phyloP scores from a whole-genome alignment of 1,140 invertebrate genomes.

The Drosophila nannoptera region DNA sequence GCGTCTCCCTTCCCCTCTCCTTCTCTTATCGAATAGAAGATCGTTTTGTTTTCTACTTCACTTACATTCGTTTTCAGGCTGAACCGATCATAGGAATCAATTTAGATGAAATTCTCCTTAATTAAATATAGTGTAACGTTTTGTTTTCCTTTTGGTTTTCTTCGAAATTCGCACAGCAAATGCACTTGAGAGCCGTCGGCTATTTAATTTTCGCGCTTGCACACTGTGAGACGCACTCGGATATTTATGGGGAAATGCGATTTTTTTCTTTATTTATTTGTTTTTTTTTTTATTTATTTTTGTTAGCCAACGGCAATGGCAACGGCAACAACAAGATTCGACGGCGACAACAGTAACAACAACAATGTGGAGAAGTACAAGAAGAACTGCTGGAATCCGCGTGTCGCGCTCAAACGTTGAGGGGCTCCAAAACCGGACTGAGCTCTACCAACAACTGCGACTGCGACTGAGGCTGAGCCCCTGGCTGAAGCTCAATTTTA shows the following conservation, averaged over 20 bases:
- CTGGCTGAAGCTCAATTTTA: constrained; percentile 37
- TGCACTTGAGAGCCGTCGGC: constrained; percentile 37
- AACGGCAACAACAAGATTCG: constrained; percentile 15
- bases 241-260: constrained; percentile 38
- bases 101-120: not conserved
- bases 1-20: too few relatives aligned
- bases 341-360: constrained; percentile 18
- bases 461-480: constrained; percentile 23
- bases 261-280: constrained; percentile 18
- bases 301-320: too few relatives aligned
- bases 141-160: not conserved
- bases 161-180: constrained; percentile 23
- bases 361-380: not conserved
- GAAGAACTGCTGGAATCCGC: constrained; percentile 41
- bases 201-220: constrained; percentile 33
- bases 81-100: not conserved
- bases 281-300: too few relatives aligned
- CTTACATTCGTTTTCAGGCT: constrained; percentile 22
- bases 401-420: constrained; percentile 61
- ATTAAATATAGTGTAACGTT: constrained; percentile 26
- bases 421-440: constrained; percentile 75
- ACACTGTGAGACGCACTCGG: constrained; percentile 43
- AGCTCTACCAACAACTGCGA: constrained; percentile 16
- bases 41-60: constrained; percentile 8
- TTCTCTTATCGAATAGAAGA: not conserved